phyloP scores from a whole-genome alignment of 2,888 invertebrate species.

The Tricholauxania praeusta region DNA sequence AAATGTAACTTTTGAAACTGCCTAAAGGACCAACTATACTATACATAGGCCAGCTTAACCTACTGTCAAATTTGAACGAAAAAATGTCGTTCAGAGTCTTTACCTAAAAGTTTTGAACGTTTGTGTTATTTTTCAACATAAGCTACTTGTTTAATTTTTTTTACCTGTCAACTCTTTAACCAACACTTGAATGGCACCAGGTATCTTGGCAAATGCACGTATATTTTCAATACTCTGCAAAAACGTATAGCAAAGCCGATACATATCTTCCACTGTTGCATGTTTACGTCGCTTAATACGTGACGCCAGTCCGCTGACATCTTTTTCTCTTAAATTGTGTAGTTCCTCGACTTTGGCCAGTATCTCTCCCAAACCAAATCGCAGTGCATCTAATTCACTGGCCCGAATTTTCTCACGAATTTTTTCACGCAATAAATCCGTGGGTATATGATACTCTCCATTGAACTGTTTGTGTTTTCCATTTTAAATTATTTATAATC shows the following conservation, averaged over 20 bases:
- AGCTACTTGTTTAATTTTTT: background rate
- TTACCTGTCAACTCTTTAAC: conserved; percentile 65
- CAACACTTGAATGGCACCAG: conserved; percentile 62
- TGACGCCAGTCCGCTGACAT: conserved; percentile 59
- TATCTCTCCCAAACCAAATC: conserved; percentile 63
- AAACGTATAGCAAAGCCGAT: conserved; percentile 62
- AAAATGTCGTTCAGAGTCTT: conserved; percentile 56
- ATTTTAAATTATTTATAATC: conserved; percentile 20
- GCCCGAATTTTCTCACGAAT: conserved; percentile 57
- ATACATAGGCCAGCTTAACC: no score
- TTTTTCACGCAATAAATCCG: conserved; percentile 52
- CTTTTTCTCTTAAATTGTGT: conserved; percentile 58
- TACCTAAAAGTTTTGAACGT: conserved; percentile 48
- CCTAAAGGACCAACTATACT: no score
- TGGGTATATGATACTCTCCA: conserved; percentile 29
- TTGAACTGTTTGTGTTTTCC: conserved; percentile 10
- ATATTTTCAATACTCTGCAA: conserved; percentile 62
- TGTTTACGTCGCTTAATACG: conserved; percentile 64
- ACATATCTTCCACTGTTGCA: conserved; percentile 62
- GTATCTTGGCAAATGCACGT: conserved; percentile 57
- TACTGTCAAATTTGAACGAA: no score
- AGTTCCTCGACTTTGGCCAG: conserved; percentile 55
- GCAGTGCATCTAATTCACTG: conserved; percentile 55
- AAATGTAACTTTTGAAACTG: no score
- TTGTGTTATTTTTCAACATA: background rate